These are phyloP conservation scores for Lochmaea crataegi DNA, from an alignment of 2,888 invertebrate genomes.

Conservation along the genomic window DNA sequence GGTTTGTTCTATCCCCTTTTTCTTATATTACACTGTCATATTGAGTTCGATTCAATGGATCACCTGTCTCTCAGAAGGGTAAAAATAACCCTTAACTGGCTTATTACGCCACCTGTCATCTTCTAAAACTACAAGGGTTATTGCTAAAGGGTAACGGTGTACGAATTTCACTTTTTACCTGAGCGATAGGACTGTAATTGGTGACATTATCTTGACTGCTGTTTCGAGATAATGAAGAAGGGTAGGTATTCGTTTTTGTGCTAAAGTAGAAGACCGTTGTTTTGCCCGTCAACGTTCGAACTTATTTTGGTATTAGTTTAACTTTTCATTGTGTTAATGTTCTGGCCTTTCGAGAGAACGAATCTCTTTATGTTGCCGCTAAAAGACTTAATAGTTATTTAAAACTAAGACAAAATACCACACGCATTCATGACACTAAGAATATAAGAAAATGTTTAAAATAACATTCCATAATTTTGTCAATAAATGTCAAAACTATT, in stretches of 20 bases:
- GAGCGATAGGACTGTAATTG: conserved; percentile 20
- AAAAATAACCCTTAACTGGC: conserved; percentile 58
- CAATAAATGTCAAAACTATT: too few relatives aligned
- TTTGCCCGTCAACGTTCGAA: neutral
- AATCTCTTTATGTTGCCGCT: neutral
- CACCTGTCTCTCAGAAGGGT: conserved; percentile 58
- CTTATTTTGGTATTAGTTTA: too few relatives aligned
- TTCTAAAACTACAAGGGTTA: conserved; percentile 35
- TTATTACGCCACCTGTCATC: conserved; percentile 56
- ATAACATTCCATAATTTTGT: too few relatives aligned
- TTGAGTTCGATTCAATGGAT: conserved; percentile 51
- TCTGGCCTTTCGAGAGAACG: too few relatives aligned
- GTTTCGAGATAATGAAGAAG: conserved; percentile 13
- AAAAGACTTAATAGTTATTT: neutral
- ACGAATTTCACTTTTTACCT: conserved; percentile 45
- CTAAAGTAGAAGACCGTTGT: neutral
- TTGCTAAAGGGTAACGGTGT: conserved; percentile 38
- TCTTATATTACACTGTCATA: conserved; percentile 51
- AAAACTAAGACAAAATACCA: too few relatives aligned
- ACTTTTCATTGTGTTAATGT: too few relatives aligned
- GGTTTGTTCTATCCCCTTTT: conserved; percentile 53
- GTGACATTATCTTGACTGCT: conserved; percentile 22
- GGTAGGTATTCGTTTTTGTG: neutral
- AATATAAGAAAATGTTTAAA: too few relatives aligned
- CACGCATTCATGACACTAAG: too few relatives aligned